These are phyloP conservation scores for Drosophila tani DNA, from an alignment of 1,140 invertebrate species.

Conservation along the genomic window DNA sequence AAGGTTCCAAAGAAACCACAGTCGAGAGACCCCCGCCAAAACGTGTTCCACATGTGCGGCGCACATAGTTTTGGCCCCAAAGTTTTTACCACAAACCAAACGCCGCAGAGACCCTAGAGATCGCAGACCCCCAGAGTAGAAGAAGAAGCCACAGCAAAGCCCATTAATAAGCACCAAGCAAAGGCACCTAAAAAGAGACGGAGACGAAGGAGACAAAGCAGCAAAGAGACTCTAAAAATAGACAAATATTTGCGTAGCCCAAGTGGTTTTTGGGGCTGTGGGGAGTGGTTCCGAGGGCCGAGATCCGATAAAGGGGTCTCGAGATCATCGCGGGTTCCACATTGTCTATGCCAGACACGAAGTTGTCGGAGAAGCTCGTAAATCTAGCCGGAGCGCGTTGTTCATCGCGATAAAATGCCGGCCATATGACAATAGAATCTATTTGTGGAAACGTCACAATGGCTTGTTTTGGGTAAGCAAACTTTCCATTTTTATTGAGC, in stretches of 20 bases:
- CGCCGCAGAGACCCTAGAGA: conserved; percentile 13
- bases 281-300: conserved; percentile 2
- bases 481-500: conserved; percentile 54
- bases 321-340: conserved; percentile 14
- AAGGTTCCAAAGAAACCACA: conserved; percentile 31
- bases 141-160: conserved; percentile 38
- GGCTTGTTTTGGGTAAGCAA: conserved; percentile 34
- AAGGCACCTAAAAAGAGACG: conserved; percentile 8
- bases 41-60: conserved; percentile 26
- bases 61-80: conserved; percentile 25
- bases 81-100: conserved; percentile 16
- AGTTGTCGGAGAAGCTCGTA: conserved; percentile 39
- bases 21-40: conserved; percentile 24
- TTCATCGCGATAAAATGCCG: conserved; percentile 22
- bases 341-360: conserved; percentile 34
- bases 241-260: conserved; percentile 66
- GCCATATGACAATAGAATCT: conserved; percentile 50
- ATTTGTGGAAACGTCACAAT: conserved; percentile 16
- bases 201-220: conserved; percentile 4
- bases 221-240: conserved; percentile 25
- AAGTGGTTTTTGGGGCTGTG: conserved; percentile 23
- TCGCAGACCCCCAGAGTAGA: conserved; percentile 24
- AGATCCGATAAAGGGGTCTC: conserved; percentile 14
- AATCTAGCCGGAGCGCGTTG: conserved; percentile 27
- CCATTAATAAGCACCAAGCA: conserved; percentile 61